These are phyloP conservation scores for Pterophyllum scalare DNA, from an alignment of 2,113 vertebrate genomes.

Conservation along the genomic window DNA sequence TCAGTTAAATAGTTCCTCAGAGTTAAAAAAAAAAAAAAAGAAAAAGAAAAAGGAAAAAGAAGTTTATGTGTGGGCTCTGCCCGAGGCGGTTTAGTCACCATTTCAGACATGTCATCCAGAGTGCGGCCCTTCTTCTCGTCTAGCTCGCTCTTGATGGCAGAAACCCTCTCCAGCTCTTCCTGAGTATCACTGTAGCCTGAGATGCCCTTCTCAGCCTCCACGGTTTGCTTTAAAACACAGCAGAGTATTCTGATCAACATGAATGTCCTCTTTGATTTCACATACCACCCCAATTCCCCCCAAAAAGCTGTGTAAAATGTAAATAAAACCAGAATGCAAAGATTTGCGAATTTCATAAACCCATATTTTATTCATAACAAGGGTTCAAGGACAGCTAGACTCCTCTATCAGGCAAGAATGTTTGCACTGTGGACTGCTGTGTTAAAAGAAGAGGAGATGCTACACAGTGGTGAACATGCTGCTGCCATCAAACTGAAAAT, in stretches of 20 bases:
- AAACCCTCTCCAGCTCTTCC: conserved; percentile 94
- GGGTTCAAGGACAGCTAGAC: too few relatives aligned
- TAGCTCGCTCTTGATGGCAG: conserved; percentile 94
- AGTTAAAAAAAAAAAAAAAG: not conserved
- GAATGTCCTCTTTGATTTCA: not conserved
- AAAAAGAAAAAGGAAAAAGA: too few relatives aligned
- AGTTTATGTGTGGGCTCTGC: not conserved
- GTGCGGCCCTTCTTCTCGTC: conserved; percentile 94
- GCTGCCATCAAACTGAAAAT: not conserved
- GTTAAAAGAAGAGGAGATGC: not conserved
- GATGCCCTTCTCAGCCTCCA: conserved; percentile 92
- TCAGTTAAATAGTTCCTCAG: not conserved
- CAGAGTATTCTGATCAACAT: not conserved
- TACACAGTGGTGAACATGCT: fast-evolving
- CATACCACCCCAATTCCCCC: too few relatives aligned
- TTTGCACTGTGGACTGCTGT: too few relatives aligned
- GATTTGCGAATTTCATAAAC: not conserved
- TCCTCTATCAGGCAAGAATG: too few relatives aligned
- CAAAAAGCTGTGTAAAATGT: fast-evolving
- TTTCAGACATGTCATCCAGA: conserved; percentile 94
- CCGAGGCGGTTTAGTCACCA: conserved; percentile 81
- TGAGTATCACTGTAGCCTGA: conserved; percentile 94
- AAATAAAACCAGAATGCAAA: not conserved
- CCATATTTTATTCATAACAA: not conserved
- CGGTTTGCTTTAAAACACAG: conserved; percentile 82